Conservation (phyloP, 2,113 vertebrate genomes). For the Perca fluviatilis region DNA sequence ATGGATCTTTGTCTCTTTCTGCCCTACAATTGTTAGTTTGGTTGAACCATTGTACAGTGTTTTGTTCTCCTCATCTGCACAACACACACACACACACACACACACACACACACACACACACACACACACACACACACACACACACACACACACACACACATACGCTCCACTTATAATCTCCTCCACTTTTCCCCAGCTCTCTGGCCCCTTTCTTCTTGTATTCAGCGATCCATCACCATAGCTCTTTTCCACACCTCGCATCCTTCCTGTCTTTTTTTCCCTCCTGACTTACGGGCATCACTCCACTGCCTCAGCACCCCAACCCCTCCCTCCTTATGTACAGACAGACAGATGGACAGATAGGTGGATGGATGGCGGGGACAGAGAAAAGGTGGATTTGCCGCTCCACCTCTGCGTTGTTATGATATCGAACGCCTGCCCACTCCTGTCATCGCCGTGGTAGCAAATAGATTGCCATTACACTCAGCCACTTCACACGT, state of each 20-base stretch:
- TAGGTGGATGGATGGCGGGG: slow-evolving; percentile 31
- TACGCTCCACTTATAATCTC: not conserved
- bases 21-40: too few species aligned
- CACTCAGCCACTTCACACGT: slow-evolving; percentile 62
- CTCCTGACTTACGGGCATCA: slow-evolving; percentile 27
- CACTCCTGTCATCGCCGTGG: slow-evolving; percentile 57
- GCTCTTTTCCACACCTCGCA: slow-evolving; percentile 1
- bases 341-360: slow-evolving; percentile 42
- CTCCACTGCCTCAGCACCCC: slow-evolving; percentile 2
- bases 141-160: not conserved
- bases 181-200: not conserved
- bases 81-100: slow-evolving; percentile 4
- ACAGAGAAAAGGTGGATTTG: slow-evolving; percentile 55
- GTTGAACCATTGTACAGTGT: not conserved
- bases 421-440: slow-evolving; percentile 63
- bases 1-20: too few species aligned
- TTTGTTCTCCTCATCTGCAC: not conserved
- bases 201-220: not conserved
- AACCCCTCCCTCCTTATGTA: not conserved
- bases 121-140: slow-evolving; percentile 3
- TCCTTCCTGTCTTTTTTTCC: slow-evolving; percentile 15
- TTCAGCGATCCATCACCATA: slow-evolving; percentile 18
- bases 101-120: slow-evolving; percentile 5
- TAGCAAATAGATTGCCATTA: slow-evolving; percentile 68
- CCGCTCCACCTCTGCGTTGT: slow-evolving; percentile 51